Conservation (phyloP, 2,888 invertebrate genomes). For the Mesorhabditis belari region DNA sequence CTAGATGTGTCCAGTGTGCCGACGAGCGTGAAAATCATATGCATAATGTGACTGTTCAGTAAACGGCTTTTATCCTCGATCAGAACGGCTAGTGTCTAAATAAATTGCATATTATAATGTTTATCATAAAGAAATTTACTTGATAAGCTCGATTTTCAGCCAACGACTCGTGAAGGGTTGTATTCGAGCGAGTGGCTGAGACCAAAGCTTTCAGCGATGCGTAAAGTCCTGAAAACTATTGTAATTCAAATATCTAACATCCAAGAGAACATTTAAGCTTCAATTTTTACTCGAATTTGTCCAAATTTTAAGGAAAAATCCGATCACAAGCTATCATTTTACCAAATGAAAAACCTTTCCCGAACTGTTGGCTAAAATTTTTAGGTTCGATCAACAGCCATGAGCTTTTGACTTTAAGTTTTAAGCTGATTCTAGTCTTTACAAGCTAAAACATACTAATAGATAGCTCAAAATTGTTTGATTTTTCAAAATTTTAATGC, state of each 20-base stretch:
- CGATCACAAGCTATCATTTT: no score
- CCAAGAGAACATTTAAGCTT: no score
- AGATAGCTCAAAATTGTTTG: neutral
- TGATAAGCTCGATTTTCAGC: slow-evolving; percentile 82
- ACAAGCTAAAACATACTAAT: no score
- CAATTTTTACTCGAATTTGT: no score
- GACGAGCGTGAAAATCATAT: slow-evolving; percentile 79
- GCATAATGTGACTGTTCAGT: slow-evolving; percentile 89
- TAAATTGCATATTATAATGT: neutral
- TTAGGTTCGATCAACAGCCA: no score
- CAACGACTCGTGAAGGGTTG: slow-evolving; percentile 81
- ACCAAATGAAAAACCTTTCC: no score
- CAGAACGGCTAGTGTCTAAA: slow-evolving; percentile 84
- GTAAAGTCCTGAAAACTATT: slow-evolving; percentile 65
- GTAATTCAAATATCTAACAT: no score
- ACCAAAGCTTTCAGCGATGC: slow-evolving; percentile 94
- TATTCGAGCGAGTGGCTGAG: slow-evolving; percentile 78
- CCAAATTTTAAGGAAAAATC: no score
- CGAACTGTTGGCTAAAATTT: no score
- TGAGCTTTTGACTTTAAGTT: no score
- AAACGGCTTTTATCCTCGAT: slow-evolving; percentile 82
- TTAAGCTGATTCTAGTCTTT: no score
- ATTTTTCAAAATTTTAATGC: neutral
- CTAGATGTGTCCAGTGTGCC: slow-evolving; percentile 71
- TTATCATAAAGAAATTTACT: no score